Percentiles rank a stretch among this genome's conserved stretches.
These are phyloP conservation scores for Danaus chrysippus DNA, from an alignment of 2,888 invertebrate genomes.

Conservation along the genomic window DNA sequence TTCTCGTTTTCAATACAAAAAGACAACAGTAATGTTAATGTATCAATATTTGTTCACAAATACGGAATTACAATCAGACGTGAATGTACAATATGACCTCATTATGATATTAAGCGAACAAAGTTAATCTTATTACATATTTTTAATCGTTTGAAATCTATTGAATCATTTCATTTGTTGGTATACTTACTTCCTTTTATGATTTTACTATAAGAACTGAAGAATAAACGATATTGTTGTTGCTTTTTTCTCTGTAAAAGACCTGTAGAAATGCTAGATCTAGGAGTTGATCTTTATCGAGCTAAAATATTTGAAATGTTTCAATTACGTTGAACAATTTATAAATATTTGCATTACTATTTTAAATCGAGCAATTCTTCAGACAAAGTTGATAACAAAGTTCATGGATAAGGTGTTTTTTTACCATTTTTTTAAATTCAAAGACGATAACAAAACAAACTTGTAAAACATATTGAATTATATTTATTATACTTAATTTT, in stretches of 20 bases:
- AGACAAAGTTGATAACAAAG: no score
- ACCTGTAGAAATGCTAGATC: no score
- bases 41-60: slow-evolving; percentile 3
- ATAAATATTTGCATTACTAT: no score
- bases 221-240: no score
- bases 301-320: no score
- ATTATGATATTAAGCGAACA: slow-evolving; percentile 21
- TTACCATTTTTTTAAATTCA: not conserved
- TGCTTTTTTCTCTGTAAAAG: no score
- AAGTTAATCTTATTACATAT: slow-evolving; percentile 18
- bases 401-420: no score
- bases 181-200: not conserved
- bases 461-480: not conserved
- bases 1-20: slow-evolving; percentile 1
- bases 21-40: not conserved
- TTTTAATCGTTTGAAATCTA: not conserved
- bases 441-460: not conserved
- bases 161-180: not conserved
- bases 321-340: no score
- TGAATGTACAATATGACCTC: slow-evolving; percentile 18
- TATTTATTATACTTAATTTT: not conserved
- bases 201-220: no score
- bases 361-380: no score
- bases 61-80: slow-evolving; percentile 13
- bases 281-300: no score